Percentiles rank a stretch among this genome's conserved stretches.
phyloP scores from a whole-genome alignment of 2,113 vertebrate genomes.

The Notarius quadriscutis region DNA sequence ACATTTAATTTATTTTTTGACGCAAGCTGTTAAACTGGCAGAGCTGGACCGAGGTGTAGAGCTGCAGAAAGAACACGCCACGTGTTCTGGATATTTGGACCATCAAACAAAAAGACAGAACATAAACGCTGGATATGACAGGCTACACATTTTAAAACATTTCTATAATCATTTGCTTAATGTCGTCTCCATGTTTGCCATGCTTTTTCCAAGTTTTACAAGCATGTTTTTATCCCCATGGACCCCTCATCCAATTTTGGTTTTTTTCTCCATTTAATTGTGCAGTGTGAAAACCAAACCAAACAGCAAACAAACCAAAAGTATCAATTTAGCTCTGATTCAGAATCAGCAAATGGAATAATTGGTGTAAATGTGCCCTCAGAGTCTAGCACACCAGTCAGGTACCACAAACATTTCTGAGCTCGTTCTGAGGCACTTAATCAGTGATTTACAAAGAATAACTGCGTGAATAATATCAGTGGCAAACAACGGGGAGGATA shows the following conservation, averaged over 20 bases:
- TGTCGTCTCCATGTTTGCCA: background rate
- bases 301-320: constrained; percentile 1
- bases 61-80: background rate
- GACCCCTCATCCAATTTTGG: background rate
- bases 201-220: background rate
- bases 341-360: constrained; percentile 3
- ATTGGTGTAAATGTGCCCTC: constrained; percentile 8
- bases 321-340: background rate
- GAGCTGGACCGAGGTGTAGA: background rate
- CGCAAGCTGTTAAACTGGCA: constrained; percentile 28
- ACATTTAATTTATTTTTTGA: constrained; percentile 5
- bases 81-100: background rate
- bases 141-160: background rate
- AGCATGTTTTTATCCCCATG: background rate
- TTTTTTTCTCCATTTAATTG: background rate
- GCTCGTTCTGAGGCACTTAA: background rate
- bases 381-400: background rate
- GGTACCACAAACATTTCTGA: background rate
- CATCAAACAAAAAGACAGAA: constrained; percentile 2
- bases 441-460: background rate
- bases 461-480: background rate
- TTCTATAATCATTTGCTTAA: background rate
- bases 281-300: background rate
- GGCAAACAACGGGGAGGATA: background rate
- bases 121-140: background rate